phyloP scores from a whole-genome alignment of 1,140 invertebrate genomes.

The Stegodyphus dumicola region DNA sequence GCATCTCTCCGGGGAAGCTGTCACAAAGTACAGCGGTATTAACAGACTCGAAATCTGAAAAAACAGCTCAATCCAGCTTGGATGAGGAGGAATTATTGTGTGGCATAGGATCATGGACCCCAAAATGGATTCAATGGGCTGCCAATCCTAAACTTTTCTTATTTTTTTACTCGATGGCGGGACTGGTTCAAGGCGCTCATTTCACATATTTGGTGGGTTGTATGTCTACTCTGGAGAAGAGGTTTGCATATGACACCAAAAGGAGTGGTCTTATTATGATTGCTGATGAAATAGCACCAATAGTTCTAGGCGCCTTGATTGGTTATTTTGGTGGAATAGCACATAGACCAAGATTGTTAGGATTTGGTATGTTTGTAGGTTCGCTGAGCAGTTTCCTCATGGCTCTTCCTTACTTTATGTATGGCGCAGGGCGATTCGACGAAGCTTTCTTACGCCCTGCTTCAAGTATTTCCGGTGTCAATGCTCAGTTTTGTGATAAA shows the following conservation, averaged over 20 bases:
- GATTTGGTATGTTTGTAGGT: slow-evolving; percentile 77
- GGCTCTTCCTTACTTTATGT: slow-evolving; percentile 77
- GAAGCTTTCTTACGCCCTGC: not conserved
- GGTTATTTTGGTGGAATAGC: slow-evolving; percentile 77
- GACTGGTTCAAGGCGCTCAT: slow-evolving; percentile 79
- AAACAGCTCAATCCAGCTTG: not conserved
- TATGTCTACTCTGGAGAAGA: slow-evolving; percentile 82
- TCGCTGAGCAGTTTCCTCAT: slow-evolving; percentile 77
- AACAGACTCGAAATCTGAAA: slow-evolving; percentile 10
- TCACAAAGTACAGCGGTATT: slow-evolving; percentile 35
- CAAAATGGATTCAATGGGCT: slow-evolving; percentile 74
- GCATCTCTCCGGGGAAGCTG: slow-evolving; percentile 25
- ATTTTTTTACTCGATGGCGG: slow-evolving; percentile 78
- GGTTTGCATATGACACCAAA: slow-evolving; percentile 82
- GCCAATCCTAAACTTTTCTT: slow-evolving; percentile 82
- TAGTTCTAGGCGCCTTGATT: slow-evolving; percentile 67
- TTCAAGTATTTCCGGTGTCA: not conserved
- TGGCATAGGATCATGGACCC: slow-evolving; percentile 45
- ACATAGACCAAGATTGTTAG: slow-evolving; percentile 78
- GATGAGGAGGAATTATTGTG: slow-evolving; percentile 37
- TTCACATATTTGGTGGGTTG: slow-evolving; percentile 82
- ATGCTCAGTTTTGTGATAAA: slow-evolving; percentile 45
- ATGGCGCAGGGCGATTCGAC: slow-evolving; percentile 69
- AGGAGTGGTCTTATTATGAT: slow-evolving; percentile 74
- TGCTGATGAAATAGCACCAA: slow-evolving; percentile 62